Conservation (phyloP, 2,113 vertebrate genomes). For the Gracilinanus agilis region DNA sequence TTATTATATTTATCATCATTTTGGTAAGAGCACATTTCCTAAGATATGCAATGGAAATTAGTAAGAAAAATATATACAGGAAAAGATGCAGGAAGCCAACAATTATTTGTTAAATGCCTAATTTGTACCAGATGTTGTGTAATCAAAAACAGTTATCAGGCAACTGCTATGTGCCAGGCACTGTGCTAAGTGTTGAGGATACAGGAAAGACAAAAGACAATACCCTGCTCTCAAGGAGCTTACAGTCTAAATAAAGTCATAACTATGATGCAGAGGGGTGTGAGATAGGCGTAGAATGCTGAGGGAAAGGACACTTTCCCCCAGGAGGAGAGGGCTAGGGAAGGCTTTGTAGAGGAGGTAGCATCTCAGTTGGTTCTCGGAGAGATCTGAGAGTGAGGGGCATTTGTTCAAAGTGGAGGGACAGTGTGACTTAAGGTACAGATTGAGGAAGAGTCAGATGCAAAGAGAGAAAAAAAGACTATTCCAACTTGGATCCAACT, state of each 20-base stretch:
- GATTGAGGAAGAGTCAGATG: not conserved
- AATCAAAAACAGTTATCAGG: too few relatives aligned
- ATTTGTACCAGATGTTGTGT: not conserved
- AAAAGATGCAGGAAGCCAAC: not conserved
- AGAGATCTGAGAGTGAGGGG: not conserved
- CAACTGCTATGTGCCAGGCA: not conserved
- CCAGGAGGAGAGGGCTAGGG: not conserved
- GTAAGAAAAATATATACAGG: slow-evolving; percentile 1
- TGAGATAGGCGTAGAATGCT: not conserved
- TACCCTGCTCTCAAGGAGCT: not conserved
- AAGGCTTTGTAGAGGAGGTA: not conserved
- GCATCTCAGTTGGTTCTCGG: not conserved
- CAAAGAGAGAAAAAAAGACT: not conserved
- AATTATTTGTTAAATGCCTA: not conserved
- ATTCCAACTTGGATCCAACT: not conserved
- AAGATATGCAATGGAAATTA: slow-evolving; percentile 11
- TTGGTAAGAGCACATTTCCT: slow-evolving; percentile 19
- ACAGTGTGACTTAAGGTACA: not conserved
- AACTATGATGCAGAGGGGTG: not conserved
- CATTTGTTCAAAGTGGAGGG: not conserved
- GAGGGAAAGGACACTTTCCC: not conserved
- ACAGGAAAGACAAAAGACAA: not conserved
- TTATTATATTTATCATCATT: not conserved
- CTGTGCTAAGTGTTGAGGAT: not conserved
- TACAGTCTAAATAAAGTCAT: not conserved